phyloP scores from a whole-genome alignment of 2,113 vertebrate genomes.

The Ceyx melanurus region DNA sequence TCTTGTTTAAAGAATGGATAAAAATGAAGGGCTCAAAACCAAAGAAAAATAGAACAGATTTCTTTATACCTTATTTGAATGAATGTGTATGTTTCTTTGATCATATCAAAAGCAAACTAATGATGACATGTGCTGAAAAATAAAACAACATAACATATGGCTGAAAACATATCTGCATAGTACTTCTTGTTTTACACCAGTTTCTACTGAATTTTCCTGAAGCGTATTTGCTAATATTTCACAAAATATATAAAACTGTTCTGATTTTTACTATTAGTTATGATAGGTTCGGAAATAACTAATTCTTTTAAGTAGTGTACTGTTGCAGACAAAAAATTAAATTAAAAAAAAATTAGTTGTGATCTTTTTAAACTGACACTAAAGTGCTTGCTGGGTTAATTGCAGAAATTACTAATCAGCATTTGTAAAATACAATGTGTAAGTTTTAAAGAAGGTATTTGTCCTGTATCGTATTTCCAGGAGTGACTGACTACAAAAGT shows the following conservation, averaged over 20 bases:
- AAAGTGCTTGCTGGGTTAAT: neutral
- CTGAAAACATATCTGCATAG: conserved; percentile 4
- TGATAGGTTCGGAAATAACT: neutral
- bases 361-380: neutral
- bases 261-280: neutral
- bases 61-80: conserved; percentile 63
- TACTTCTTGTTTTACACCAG: conserved; percentile 24
- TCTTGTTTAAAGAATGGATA: conserved; percentile 14
- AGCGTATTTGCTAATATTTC: conserved; percentile 34
- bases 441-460: neutral
- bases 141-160: conserved; percentile 65
- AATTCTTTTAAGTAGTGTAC: neutral
- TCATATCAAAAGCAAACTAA: conserved; percentile 61
- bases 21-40: conserved; percentile 12
- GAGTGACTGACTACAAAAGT: neutral
- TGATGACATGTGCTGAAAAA: conserved; percentile 62
- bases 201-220: conserved; percentile 7
- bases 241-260: conserved; percentile 2
- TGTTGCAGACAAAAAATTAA: too few species aligned
- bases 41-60: conserved; percentile 54
- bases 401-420: neutral
- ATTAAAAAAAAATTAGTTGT: too few species aligned
- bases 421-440: neutral
- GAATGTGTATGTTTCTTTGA: conserved; percentile 57
- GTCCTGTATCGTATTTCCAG: neutral